A percentile compares a stretch with the other conserved stretches of the same genome.
Conservation (phyloP, 2,113 vertebrate species). For the Uria lomvia region DNA sequence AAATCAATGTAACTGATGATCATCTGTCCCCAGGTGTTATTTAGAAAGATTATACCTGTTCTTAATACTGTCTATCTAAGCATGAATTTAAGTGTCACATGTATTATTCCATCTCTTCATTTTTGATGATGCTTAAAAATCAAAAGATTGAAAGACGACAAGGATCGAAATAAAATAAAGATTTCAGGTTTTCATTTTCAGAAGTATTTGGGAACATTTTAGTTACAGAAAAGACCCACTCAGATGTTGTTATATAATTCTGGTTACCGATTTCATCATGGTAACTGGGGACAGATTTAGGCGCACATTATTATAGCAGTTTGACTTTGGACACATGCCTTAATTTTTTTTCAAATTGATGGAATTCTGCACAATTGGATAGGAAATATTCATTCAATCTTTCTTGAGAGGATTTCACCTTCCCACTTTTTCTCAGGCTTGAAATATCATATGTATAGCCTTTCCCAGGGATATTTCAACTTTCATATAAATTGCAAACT, state of each 20-base stretch:
- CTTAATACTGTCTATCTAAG: not conserved
- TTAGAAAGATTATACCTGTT: conserved; percentile 15
- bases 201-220: not conserved
- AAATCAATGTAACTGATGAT: not conserved
- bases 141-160: not conserved
- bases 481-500: not conserved
- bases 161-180: not conserved
- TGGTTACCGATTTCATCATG: not conserved
- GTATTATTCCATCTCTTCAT: not conserved
- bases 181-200: not conserved
- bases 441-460: not conserved
- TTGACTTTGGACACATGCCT: not conserved
- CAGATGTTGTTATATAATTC: not conserved
- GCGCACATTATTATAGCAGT: not conserved
- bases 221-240: not conserved
- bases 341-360: not conserved
- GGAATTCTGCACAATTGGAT: not conserved
- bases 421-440: not conserved
- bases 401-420: not conserved
- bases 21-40: not conserved
- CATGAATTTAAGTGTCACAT: not conserved
- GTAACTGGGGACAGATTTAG: not conserved
- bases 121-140: not conserved
- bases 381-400: not conserved
- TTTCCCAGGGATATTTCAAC: not conserved